phyloP scores from a whole-genome alignment of 2,797 vertebrate species.

The Cryptoprocta ferox region DNA sequence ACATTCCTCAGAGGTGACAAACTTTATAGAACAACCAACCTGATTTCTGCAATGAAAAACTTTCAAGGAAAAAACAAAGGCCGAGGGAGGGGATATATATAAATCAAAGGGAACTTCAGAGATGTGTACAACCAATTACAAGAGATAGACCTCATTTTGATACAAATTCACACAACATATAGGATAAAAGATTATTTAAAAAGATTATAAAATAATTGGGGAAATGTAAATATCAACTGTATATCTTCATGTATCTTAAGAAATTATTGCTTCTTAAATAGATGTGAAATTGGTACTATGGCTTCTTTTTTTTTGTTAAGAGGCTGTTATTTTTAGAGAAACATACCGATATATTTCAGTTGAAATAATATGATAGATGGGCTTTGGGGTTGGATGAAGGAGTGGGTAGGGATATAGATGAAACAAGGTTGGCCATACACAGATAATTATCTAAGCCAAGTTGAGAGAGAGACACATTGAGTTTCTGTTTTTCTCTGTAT shows the following conservation, averaged over 20 bases:
- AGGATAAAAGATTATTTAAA: neutral
- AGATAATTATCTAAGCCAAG: neutral
- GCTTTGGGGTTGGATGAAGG: neutral
- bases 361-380: neutral
- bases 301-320: neutral
- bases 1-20: neutral
- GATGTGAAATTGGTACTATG: neutral
- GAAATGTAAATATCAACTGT: neutral
- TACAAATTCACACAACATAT: neutral
- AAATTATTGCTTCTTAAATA: neutral
- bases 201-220: neutral
- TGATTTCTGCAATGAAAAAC: neutral
- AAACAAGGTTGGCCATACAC: neutral
- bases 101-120: neutral
- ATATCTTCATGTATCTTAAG: neutral
- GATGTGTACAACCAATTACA: neutral
- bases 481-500: neutral
- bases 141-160: neutral
- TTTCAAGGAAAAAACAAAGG: neutral
- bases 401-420: neutral
- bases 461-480: neutral
- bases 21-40: neutral
- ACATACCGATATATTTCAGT: neutral
- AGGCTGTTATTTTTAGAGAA: neutral
- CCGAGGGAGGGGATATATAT: neutral